A percentile compares a stretch with the other conserved stretches of the same genome.
Conservation (phyloP, 2,113 vertebrate species). For the Gallinago media region DNA sequence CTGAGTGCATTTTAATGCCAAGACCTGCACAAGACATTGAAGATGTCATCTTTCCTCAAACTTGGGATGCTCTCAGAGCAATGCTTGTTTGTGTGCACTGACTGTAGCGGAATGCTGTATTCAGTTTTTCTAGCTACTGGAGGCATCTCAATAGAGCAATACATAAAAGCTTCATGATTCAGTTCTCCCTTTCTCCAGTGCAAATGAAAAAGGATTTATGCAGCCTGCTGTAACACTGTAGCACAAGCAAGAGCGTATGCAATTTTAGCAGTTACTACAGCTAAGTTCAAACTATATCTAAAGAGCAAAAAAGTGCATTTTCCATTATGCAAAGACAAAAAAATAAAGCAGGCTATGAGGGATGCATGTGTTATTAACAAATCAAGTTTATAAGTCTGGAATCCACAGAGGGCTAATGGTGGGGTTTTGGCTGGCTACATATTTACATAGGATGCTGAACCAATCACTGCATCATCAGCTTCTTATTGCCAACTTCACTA, state of each 20-base stretch:
- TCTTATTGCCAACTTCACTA: constrained; percentile 38
- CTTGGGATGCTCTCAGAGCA: neutral
- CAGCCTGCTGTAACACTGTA: neutral
- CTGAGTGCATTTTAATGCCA: neutral
- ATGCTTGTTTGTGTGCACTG: neutral
- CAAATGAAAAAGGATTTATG: constrained; percentile 5
- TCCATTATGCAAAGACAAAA: neutral
- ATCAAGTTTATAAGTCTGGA: neutral
- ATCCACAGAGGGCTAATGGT: neutral
- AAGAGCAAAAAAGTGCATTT: neutral
- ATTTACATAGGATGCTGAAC: neutral
- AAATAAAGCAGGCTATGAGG: neutral
- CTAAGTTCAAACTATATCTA: neutral
- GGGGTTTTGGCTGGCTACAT: neutral
- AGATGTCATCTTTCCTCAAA: constrained; percentile 1
- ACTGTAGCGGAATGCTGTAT: neutral
- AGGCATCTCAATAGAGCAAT: neutral
- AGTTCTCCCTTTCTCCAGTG: neutral
- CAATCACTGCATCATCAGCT: neutral
- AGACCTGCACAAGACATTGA: neutral
- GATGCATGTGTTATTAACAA: neutral
- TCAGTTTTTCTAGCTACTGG: neutral
- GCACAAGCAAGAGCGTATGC: neutral
- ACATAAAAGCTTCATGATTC: neutral
- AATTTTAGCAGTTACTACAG: neutral